These are phyloP conservation scores for Galeopsomyia nigrocyanea DNA, from an alignment of 2,888 invertebrate species.

Conservation along the genomic window DNA sequence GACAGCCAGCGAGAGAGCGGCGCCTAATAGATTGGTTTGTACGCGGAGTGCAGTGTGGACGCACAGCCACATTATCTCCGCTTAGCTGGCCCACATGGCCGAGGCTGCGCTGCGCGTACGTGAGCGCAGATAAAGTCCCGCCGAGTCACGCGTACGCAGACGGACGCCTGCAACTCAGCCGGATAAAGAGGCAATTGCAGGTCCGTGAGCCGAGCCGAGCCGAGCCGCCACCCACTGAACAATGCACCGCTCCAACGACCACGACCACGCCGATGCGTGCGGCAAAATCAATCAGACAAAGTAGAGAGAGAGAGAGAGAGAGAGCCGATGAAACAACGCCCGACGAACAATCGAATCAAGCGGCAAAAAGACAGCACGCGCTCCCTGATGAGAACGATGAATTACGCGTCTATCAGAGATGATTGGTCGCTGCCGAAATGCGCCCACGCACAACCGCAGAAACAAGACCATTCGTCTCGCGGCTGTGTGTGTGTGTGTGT, in stretches of 20 bases:
- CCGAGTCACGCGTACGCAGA: slow-evolving; percentile 21
- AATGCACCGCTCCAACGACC: slow-evolving; percentile 21
- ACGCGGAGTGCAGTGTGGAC: too few species aligned
- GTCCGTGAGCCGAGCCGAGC: too few species aligned
- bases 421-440: slow-evolving; percentile 55
- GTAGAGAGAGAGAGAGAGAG: slow-evolving; percentile 3
- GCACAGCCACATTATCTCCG: slow-evolving; percentile 63
- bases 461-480: slow-evolving; percentile 40
- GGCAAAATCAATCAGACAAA: slow-evolving; percentile 19
- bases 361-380: neutral
- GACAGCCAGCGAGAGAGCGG: slow-evolving; percentile 65
- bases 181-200: slow-evolving; percentile 30
- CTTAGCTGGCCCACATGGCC: slow-evolving; percentile 19
- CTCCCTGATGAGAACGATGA: slow-evolving; percentile 40
- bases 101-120: neutral
- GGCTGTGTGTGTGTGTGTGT: too few species aligned
- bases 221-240: slow-evolving; percentile 15
- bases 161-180: neutral
- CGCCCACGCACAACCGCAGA: slow-evolving; percentile 53
- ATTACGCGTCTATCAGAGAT: slow-evolving; percentile 55
- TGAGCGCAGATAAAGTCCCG: slow-evolving; percentile 20
- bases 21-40: slow-evolving; percentile 69
- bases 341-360: neutral
- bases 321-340: too few species aligned
- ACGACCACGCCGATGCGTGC: slow-evolving; percentile 4